Evolutionary conservation across 2,797 vertebrate species (phyloP), one percentile per base, ranked within the genome.

Genomic region (Pangasius larnaudii): DNA sequence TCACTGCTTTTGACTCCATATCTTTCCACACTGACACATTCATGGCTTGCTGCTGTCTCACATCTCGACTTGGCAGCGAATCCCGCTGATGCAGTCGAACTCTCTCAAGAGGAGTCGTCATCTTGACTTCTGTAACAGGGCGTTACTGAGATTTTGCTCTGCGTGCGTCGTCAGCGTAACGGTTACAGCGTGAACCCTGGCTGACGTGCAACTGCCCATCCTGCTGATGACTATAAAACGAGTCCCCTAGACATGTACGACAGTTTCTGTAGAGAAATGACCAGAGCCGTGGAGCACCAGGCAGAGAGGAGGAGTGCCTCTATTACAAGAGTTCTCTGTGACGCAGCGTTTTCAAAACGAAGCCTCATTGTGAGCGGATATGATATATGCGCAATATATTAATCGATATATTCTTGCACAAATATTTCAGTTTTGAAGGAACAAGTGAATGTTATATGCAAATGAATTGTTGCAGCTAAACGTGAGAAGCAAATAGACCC

Each of bases 291-390:
- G 24, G 30, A 86, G 61, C 5, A 58, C 19, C 58, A n/a, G 49
- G 83, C 89, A 86, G 88, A 89, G 88, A 91, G 94, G 92, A 94
- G 91, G 90, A 90, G 90, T 86, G 91, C 87, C 85, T 59, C 90
- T 94, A 91, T 91, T 92, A 91, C 93, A 91, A 86, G 86, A 87
- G 82, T n/a, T 89, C 92, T 93, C 94, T 93, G 94, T 95, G 94
- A 95, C 90, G 85, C 93, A 94, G 94, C 94, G 94, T 91, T 94
- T 95, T 95, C 92, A 94, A 94, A 96, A 95, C 92, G 91, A 91
- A 84, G 72, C 88, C 63, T 89, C 93, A 93, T 95, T 95, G 94
- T 94, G 0, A 74, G 82, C 59, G 84, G 6, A 46, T 46, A 46
- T 7, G 6, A 46, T 46, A 46, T 7, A 46, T 46, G 6, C 7